Conservation (phyloP, 1,140 invertebrate genomes). For the Pachypsylla venusta region DNA sequence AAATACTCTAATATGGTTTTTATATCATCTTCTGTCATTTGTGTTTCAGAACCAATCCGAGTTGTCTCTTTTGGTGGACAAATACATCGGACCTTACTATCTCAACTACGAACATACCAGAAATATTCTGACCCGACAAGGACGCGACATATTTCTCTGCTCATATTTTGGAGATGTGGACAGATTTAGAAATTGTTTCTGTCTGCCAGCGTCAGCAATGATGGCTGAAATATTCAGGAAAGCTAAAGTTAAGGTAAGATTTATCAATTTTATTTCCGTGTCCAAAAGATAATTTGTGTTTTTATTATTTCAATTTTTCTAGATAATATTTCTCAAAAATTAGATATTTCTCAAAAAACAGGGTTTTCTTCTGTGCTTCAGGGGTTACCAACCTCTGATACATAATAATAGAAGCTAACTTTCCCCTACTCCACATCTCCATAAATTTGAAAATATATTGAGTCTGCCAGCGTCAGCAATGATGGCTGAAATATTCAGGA, state of each 20-base stretch:
- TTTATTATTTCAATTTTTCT: too few relatives aligned
- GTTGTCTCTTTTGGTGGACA: slow-evolving; percentile 41
- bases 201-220: slow-evolving; percentile 42
- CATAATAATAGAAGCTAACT: too few relatives aligned
- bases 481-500: slow-evolving; percentile 31
- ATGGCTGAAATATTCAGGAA: slow-evolving; percentile 31
- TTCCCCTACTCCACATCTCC: too few relatives aligned
- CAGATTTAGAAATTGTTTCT: slow-evolving; percentile 44
- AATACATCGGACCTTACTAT: slow-evolving; percentile 43
- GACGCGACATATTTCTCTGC: slow-evolving; percentile 46
- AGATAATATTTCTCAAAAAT: too few relatives aligned
- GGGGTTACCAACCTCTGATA: too few relatives aligned
- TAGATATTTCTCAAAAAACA: too few relatives aligned
- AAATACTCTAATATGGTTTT: too few relatives aligned
- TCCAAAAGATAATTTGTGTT: too few relatives aligned
- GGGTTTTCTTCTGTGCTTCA: too few relatives aligned
- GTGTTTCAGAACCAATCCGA: slow-evolving; percentile 35
- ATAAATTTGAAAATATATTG: slow-evolving; percentile 44
- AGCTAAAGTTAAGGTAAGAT: slow-evolving; percentile 15
- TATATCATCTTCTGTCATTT: neutral
- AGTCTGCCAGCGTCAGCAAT: slow-evolving; percentile 43
- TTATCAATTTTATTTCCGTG: too few relatives aligned
- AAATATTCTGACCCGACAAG: slow-evolving; percentile 45
- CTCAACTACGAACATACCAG: slow-evolving; percentile 39
- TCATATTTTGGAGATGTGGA: slow-evolving; percentile 44